Evolutionary conservation across 2,797 vertebrate genomes (phyloP).

Genomic region (Pyrocephalus nanus): DNA sequence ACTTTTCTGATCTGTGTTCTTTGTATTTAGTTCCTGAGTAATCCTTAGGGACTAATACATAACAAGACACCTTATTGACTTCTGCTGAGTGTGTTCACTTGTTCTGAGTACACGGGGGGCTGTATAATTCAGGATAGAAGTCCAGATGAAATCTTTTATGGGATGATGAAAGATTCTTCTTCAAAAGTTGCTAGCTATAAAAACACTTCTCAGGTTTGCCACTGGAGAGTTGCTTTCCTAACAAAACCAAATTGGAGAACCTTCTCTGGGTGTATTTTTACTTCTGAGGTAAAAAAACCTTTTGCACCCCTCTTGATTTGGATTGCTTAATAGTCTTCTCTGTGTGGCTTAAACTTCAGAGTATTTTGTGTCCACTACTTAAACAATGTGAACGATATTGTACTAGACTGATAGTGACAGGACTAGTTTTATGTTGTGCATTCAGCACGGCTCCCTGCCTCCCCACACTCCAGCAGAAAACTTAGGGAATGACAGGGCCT

Average conservation of each 20-base stretch:
- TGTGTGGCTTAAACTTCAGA: not conserved
- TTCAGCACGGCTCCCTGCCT: not conserved
- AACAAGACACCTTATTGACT: not conserved
- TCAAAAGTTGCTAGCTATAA: not conserved
- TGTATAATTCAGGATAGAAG: not conserved
- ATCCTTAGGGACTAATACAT: not conserved
- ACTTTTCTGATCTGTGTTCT: not conserved
- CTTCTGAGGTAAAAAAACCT: not conserved
- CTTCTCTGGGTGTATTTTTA: not conserved
- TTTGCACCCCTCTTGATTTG: not conserved
- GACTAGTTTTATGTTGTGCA: not conserved
- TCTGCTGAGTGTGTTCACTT: not conserved
- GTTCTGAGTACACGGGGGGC: not conserved
- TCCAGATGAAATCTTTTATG: not conserved
- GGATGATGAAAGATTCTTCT: not conserved
- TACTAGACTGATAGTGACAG: rapidly evolving
- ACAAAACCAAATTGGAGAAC: not conserved
- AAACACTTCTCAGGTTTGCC: not conserved
- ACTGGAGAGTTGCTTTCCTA: not conserved
- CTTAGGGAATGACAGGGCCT: not conserved
- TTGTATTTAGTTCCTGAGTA: not conserved
- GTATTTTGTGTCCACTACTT: not conserved
- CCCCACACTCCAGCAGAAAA: not conserved
- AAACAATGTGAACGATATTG: not conserved
- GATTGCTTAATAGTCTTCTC: not conserved